Percentiles rank a stretch among this genome's conserved stretches.
phyloP scores from a whole-genome alignment of 2,888 invertebrate genomes.

The Cephus sareptanus region DNA sequence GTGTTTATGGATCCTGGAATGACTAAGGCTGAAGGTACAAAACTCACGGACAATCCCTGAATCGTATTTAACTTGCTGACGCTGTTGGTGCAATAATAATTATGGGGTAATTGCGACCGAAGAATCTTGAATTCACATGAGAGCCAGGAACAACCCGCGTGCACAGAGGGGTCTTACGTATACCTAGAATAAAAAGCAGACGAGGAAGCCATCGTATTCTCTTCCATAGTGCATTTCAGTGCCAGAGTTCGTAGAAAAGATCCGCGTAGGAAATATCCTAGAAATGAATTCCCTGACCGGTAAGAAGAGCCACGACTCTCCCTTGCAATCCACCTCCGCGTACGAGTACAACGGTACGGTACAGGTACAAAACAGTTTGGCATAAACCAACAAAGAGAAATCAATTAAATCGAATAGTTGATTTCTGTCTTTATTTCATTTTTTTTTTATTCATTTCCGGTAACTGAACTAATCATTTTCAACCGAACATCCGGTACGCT shows the following conservation, averaged over 20 bases:
- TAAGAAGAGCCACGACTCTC: slow-evolving; percentile 1
- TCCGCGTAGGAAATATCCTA: slow-evolving; percentile 6
- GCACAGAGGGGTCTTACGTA: neutral
- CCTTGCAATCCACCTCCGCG: neutral
- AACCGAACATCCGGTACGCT: neutral
- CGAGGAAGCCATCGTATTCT: slow-evolving; percentile 13
- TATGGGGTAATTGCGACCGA: slow-evolving; percentile 34
- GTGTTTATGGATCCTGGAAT: slow-evolving; percentile 24
- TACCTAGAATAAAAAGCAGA: slow-evolving; percentile 4
- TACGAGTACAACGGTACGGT: neutral
- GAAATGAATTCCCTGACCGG: slow-evolving; percentile 10
- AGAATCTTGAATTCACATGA: slow-evolving; percentile 37
- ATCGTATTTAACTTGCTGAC: slow-evolving; percentile 11
- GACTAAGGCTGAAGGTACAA: slow-evolving; percentile 15
- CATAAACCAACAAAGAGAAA: neutral
- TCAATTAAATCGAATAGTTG: neutral
- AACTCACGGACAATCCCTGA: slow-evolving; percentile 13
- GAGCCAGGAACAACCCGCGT: slow-evolving; percentile 8
- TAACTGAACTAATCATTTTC: neutral
- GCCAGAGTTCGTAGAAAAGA: slow-evolving; percentile 4
- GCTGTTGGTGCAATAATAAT: slow-evolving; percentile 41
- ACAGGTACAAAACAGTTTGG: neutral
- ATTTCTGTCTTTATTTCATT: neutral
- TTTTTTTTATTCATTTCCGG: neutral
- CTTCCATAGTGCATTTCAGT: slow-evolving; percentile 6